phyloP scores from a whole-genome alignment of 2,113 vertebrate species.

The Sardina pilchardus region DNA sequence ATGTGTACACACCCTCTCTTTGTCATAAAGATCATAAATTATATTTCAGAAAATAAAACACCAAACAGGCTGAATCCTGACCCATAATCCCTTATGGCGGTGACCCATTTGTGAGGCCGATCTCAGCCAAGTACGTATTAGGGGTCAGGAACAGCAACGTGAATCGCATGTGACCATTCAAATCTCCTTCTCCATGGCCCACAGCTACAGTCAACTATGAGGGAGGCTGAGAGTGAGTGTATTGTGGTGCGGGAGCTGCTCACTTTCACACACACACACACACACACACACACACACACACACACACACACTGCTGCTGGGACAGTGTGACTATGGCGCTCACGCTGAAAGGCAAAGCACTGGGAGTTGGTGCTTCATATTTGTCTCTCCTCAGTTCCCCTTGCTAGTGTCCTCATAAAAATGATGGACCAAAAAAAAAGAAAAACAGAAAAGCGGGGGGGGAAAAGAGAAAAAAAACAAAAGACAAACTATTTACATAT shows the following conservation, averaged over 20 bases:
- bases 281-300: too few species aligned
- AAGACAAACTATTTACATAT: constrained; percentile 48
- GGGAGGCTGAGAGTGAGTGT: background rate
- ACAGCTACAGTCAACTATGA: background rate
- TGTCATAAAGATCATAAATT: too few species aligned
- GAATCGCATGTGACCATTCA: background rate
- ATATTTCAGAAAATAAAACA: background rate
- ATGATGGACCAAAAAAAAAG: background rate
- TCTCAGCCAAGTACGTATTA: background rate
- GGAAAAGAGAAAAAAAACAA: background rate
- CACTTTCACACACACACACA: too few species aligned
- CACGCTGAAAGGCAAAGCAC: too few species aligned
- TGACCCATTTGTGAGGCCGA: background rate
- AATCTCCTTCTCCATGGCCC: background rate
- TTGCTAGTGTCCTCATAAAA: background rate
- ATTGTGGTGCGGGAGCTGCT: background rate
- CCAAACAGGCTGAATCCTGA: background rate
- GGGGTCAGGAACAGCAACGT: background rate
- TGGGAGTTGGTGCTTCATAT: background rate
- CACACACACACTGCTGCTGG: too few species aligned
- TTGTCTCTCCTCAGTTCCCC: background rate
- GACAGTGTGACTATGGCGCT: too few species aligned
- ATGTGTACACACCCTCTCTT: too few species aligned
- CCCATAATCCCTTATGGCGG: background rate
- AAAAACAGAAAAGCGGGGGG: background rate